Conservation (phyloP, 35 echinoderm and acorn worm species). For the Heliocidaris erythrogramma region DNA sequence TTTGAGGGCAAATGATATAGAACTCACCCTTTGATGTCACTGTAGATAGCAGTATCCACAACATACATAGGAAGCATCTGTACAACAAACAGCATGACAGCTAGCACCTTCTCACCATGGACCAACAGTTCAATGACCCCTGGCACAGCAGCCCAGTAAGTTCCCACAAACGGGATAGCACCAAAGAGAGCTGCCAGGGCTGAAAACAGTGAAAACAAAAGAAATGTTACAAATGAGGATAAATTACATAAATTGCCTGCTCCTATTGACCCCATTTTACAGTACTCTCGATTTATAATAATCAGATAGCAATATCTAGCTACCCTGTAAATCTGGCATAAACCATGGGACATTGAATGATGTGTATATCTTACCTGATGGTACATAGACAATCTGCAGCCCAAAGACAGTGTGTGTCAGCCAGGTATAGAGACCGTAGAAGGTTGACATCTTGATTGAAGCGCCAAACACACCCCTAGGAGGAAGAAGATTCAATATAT, state of each 20-base stretch:
- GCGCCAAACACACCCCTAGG: constrained; percentile 94
- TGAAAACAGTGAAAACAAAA: constrained; percentile 32
- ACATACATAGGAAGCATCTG: constrained; percentile 89
- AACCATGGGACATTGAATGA: not conserved
- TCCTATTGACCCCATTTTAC: not conserved
- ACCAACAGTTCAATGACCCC: constrained; percentile 94
- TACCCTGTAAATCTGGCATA: no score
- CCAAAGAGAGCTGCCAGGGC: constrained; percentile 88
- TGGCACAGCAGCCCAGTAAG: constrained; percentile 97
- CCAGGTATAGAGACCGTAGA: constrained; percentile 98
- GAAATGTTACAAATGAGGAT: not conserved
- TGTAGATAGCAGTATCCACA: constrained; percentile 93
- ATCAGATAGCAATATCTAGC: not conserved
- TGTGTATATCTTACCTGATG: constrained; percentile 68
- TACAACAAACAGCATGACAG: constrained; percentile 64
- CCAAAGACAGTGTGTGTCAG: constrained; percentile 90
- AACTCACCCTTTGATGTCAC: constrained; percentile 90
- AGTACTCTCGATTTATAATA: not conserved
- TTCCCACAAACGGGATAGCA: constrained; percentile 91
- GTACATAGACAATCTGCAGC: constrained; percentile 87
- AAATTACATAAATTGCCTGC: not conserved
- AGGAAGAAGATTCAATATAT: constrained; percentile 10
- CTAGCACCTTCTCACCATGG: constrained; percentile 83
- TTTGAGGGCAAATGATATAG: not conserved
- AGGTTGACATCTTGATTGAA: constrained; percentile 96